phyloP scores from a whole-genome alignment of 1,140 invertebrate genomes.

The Leptinotarsa texana region DNA sequence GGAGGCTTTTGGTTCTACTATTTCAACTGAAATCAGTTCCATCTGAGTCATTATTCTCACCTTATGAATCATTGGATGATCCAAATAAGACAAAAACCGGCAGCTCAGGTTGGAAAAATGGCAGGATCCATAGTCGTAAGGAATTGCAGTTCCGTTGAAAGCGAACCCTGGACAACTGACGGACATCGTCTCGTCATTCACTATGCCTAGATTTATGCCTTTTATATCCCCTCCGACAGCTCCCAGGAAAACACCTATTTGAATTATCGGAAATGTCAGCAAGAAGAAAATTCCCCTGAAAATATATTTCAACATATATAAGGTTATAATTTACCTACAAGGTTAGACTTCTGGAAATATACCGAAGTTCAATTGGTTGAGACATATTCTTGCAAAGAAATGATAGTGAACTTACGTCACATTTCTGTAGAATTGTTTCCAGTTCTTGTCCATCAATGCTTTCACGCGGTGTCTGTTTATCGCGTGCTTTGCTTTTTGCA shows the following conservation, averaged over 20 bases:
- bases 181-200: conserved; percentile 71
- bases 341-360: too few species aligned
- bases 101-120: conserved; percentile 63
- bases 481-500: conserved; percentile 13
- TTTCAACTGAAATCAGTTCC: too few species aligned
- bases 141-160: conserved; percentile 38
- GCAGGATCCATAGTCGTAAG: conserved; percentile 54
- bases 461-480: conserved; percentile 40
- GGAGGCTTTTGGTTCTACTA: too few species aligned
- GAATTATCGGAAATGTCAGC: conserved; percentile 77
- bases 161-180: conserved; percentile 51
- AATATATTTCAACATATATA: conserved; percentile 28
- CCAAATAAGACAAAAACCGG: conserved; percentile 60
- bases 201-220: conserved; percentile 71
- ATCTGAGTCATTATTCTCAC: conserved; percentile 43
- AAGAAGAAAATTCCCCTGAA: conserved; percentile 78
- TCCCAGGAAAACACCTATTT: conserved; percentile 78
- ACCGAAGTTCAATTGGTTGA: too few species aligned
- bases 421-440: conserved; percentile 48
- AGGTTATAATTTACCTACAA: too few species aligned
- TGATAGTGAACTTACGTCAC: conserved; percentile 36
- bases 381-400: not conserved
- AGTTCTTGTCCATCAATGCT: conserved; percentile 50
- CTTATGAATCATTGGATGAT: conserved; percentile 56
- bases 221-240: conserved; percentile 79